Evolutionary conservation across 2,888 invertebrate genomes (phyloP), one percentile per base, ranked within the genome.

Genomic region (Periphyllus acericola): DNA sequence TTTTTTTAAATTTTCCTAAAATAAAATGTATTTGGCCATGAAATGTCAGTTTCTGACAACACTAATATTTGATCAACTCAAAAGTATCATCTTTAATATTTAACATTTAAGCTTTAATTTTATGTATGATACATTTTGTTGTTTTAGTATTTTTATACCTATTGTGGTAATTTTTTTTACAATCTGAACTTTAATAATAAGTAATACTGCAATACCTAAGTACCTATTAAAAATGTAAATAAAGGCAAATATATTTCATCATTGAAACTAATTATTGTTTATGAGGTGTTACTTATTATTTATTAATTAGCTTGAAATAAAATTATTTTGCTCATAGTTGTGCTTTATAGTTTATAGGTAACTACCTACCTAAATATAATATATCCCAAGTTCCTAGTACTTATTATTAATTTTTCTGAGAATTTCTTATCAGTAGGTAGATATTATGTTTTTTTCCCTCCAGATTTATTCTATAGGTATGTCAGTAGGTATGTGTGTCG

Each of bases 21-120:
- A 75, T 76, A 84, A 29, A 19, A 66, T 66, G 32, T 66, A 46
- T 76, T 40, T 76, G 66, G 9, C 76, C 76, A 25, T 76, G 66
- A 84, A 46, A 46, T 84, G 66, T 76, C 83, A 76, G 8, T 40
- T 46, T 66, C 3, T 60, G 29, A 76, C 36, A 75, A 83, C 60
- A 40, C 29, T 76, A 84, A 68, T 83, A 66, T 17, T 14, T 84
- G 32, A 76, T 72, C n/a, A 55, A 19, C 34, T 83, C 21, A 46
- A 8, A 52, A 72, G 32, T 52, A 29, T 83, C 25, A 29, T 78
- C 8, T 11, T 21, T 55, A 72, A n/a, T 34, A 72, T 71, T 32
- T 14, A 55, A 55, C 52, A 40, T 78, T n/a, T 68, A 81, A 25
- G 3, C 9, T 80, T 68, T 3, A 52, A 32, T 68, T 76, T 5